Percentiles rank a stretch among this genome's conserved stretches.
Conservation (phyloP, 2,797 vertebrate species). For the Cercopithecus mitis region DNA sequence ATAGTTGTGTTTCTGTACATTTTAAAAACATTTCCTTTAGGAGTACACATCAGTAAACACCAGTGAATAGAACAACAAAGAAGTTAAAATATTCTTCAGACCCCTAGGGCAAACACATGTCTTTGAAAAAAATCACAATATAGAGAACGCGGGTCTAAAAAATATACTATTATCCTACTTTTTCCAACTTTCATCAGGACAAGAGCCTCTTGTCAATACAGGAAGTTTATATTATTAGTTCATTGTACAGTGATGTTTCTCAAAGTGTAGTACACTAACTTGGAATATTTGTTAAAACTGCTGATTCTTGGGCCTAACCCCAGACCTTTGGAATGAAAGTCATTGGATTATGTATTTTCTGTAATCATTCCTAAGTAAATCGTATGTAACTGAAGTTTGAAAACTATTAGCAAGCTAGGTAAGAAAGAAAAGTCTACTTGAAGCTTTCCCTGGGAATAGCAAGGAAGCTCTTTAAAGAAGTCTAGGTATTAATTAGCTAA, state of each 20-base stretch:
- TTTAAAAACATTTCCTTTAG: constrained; percentile 50
- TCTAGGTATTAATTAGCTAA: not conserved
- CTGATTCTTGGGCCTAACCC: not conserved
- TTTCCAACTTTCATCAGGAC: not conserved
- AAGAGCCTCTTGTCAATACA: not conserved
- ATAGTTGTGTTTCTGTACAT: not conserved
- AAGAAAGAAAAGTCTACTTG: not conserved
- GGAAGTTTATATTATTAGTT: not conserved
- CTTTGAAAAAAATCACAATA: constrained; percentile 17
- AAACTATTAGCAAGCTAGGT: not conserved
- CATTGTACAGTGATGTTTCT: not conserved
- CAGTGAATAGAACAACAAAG: constrained; percentile 9
- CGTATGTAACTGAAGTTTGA: not conserved
- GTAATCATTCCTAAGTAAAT: not conserved
- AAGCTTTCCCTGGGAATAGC: not conserved
- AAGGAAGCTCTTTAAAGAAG: not conserved
- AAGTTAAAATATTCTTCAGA: constrained; percentile 27
- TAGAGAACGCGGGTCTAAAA: constrained; percentile 22
- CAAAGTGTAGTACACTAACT: no score
- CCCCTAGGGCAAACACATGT: not conserved
- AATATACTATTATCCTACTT: not conserved
- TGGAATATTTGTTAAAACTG: not conserved
- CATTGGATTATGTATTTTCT: not conserved
- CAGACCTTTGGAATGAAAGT: not conserved
- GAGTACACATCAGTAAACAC: not conserved